Evolutionary conservation across 2,888 invertebrate species (phyloP).

Genomic region (Chymomyza fuscimana): DNA sequence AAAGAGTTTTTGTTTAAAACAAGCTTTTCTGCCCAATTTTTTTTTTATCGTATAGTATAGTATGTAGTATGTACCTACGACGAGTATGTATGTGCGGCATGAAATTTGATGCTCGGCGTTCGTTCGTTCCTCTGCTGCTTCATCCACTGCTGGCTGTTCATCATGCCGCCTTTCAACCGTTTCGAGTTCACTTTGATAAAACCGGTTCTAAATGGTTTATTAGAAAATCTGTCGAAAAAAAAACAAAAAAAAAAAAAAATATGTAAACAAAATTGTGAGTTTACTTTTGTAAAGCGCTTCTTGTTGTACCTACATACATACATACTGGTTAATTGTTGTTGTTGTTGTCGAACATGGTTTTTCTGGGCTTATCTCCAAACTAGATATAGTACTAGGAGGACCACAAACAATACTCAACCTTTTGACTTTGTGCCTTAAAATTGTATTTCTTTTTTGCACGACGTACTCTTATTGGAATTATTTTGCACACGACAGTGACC

Average conservation of each 20-base stretch:
- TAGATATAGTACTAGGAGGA: slow-evolving; percentile 52
- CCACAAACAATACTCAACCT: slow-evolving; percentile 36
- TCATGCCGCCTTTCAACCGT: slow-evolving; percentile 50
- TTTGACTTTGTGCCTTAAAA: not conserved
- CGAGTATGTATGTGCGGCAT: slow-evolving; percentile 49
- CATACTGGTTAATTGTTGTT: slow-evolving; percentile 16
- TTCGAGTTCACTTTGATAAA: slow-evolving; percentile 51
- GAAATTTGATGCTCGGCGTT: slow-evolving; percentile 66
- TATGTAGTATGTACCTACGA: slow-evolving; percentile 11
- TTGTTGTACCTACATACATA: not conserved
- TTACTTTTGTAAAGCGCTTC: slow-evolving; percentile 37
- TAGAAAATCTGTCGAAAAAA: slow-evolving; percentile 63
- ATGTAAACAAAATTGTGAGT: slow-evolving; percentile 67
- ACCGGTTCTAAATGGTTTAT: slow-evolving; percentile 71
- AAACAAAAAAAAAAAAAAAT: slow-evolving; percentile 45
- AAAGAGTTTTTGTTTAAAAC: slow-evolving; percentile 67
- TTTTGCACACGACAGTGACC: slow-evolving; percentile 9
- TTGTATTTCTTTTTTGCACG: slow-evolving; percentile 43
- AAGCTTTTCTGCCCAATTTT: slow-evolving; percentile 53
- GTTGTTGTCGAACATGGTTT: slow-evolving; percentile 44
- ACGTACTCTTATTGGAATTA: slow-evolving; percentile 68
- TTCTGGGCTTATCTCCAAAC: slow-evolving; percentile 53
- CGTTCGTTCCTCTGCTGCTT: slow-evolving; percentile 7
- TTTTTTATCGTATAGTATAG: not conserved
- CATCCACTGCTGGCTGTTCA: slow-evolving; percentile 30